phyloP scores from a whole-genome alignment of 2,113 vertebrate genomes.

The Sminthopsis crassicaudata region DNA sequence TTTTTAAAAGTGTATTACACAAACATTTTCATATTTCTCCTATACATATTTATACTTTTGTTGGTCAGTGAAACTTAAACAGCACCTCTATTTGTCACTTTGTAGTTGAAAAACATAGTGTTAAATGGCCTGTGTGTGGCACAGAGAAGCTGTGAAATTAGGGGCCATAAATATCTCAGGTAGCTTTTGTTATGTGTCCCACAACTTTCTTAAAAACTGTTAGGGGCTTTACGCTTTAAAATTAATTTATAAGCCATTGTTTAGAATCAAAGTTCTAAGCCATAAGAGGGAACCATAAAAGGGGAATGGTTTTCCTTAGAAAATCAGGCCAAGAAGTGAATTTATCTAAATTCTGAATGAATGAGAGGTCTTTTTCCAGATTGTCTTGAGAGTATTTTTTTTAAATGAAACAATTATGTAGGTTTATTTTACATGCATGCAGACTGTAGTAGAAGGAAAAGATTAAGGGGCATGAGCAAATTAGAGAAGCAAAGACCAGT shows the following conservation, averaged over 20 bases:
- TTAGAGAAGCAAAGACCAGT: conserved; percentile 60
- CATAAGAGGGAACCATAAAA: not conserved
- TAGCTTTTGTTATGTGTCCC: not conserved
- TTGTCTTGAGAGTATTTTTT: conserved; percentile 52
- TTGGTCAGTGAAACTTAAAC: not conserved
- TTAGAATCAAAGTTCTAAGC: conserved; percentile 39
- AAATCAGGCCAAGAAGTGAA: conserved; percentile 38
- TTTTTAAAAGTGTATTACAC: not conserved
- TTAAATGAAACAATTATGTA: conserved; percentile 58
- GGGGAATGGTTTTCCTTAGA: conserved; percentile 38
- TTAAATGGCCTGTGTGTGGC: not conserved
- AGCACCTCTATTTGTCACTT: not conserved
- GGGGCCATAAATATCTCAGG: not conserved
- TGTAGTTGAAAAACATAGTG: not conserved
- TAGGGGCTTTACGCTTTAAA: not conserved
- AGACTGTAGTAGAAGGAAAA: conserved; percentile 40
- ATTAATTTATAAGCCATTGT: conserved; percentile 39
- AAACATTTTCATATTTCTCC: not conserved
- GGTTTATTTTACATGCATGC: conserved; percentile 57
- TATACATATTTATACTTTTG: not conserved
- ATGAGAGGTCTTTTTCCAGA: conserved; percentile 51
- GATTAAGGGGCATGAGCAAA: conserved; percentile 70
- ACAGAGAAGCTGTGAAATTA: not conserved
- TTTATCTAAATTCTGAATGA: conserved; percentile 17
- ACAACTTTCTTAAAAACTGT: not conserved